Evolutionary conservation across 2,113 vertebrate species (phyloP).

Genomic region (Neotragus pygmaeus): DNA sequence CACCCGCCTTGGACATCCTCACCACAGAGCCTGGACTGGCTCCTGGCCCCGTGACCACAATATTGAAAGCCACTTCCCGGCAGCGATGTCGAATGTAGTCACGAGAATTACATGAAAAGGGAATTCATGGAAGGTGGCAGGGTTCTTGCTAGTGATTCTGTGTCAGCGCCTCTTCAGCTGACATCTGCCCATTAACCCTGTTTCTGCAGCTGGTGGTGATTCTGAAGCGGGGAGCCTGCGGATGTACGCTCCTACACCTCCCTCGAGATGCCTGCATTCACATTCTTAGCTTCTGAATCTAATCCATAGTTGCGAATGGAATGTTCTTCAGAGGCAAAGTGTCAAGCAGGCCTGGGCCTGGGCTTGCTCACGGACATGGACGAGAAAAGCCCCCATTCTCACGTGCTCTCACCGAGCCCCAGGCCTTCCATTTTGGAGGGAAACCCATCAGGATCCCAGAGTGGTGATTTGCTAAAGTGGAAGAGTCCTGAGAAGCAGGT

Average conservation of each 20-base stretch:
- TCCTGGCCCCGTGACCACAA: background rate
- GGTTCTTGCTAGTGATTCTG: background rate
- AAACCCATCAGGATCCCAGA: background rate
- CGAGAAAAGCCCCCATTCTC: background rate
- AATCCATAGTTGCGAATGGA: background rate
- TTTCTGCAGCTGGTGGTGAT: background rate
- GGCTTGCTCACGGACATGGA: accelerated
- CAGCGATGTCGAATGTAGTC: accelerated
- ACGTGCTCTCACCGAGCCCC: background rate
- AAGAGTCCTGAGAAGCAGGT: background rate
- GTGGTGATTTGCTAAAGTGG: accelerated
- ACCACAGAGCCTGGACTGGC: background rate
- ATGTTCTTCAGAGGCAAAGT: background rate
- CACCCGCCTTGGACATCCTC: background rate
- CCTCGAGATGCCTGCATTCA: background rate
- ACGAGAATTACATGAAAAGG: background rate
- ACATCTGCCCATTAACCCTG: background rate
- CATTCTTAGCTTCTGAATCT: background rate
- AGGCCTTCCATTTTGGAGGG: background rate
- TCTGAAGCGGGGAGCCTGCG: background rate
- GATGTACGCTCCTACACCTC: accelerated
- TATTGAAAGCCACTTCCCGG: background rate
- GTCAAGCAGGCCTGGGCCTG: background rate
- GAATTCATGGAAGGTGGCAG: background rate
- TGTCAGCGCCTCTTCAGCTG: background rate